These are phyloP conservation scores for Odontesthes bonariensis DNA, from an alignment of 2,113 vertebrate genomes.

Conservation along the genomic window DNA sequence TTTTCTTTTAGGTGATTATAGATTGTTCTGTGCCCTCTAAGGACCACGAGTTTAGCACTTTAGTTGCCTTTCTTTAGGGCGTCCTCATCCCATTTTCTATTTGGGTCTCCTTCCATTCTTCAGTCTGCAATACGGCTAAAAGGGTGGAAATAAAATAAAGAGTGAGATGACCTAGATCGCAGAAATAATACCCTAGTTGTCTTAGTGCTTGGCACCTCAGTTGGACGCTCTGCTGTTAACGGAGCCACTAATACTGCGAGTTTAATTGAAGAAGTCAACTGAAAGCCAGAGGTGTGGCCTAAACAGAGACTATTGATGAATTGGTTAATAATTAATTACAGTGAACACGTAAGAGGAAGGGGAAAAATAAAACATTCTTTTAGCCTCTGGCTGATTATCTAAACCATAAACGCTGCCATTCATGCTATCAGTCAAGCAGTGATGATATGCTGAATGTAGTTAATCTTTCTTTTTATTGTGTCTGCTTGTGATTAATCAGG, in stretches of 20 bases:
- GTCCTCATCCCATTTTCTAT: constrained; percentile 53
- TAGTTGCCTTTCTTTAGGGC: constrained; percentile 32
- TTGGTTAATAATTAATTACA: constrained; percentile 8
- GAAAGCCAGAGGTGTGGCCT: constrained; percentile 4
- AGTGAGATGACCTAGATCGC: constrained; percentile 80
- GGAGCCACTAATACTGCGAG: neutral
- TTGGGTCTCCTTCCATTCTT: constrained; percentile 39
- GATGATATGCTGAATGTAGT: neutral
- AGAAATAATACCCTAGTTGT: constrained; percentile 72
- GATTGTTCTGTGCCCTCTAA: constrained; percentile 10
- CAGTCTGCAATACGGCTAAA: constrained; percentile 52
- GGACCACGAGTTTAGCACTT: constrained; percentile 12
- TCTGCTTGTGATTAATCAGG: neutral
- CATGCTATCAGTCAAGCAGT: neutral
- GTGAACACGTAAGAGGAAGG: neutral
- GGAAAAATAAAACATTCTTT: constrained; percentile 17
- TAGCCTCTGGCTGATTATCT: neutral
- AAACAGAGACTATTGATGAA: neutral
- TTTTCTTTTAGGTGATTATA: constrained; percentile 8
- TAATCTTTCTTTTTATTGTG: neutral
- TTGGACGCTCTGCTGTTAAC: constrained; percentile 63
- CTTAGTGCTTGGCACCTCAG: constrained; percentile 36
- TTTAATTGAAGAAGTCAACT: constrained; percentile 11
- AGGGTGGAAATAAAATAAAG: constrained; percentile 58
- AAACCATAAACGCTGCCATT: constrained; percentile 16